A percentile compares a stretch with the other conserved stretches of the same genome.
Evolutionary conservation across 2,797 vertebrate genomes (phyloP).

Genomic region (Semotilus atromaculatus): DNA sequence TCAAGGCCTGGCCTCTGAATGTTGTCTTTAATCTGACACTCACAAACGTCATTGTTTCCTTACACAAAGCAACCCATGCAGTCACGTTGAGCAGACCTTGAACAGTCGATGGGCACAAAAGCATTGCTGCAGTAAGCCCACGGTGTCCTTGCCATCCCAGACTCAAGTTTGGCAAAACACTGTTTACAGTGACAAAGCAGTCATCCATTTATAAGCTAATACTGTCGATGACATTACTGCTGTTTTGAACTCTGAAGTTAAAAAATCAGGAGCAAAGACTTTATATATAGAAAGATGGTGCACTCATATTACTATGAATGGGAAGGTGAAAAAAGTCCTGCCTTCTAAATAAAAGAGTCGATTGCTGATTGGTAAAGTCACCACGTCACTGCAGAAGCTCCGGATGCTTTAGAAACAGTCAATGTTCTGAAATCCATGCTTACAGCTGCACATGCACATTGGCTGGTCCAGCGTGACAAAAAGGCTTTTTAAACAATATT

Average conservation of each 20-base stretch:
- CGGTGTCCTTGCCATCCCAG: neutral
- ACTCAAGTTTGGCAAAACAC: neutral
- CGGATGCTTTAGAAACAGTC: too few relatives aligned
- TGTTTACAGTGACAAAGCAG: neutral
- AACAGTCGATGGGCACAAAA: neutral
- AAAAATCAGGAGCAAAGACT: neutral
- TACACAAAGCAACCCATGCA: conserved; percentile 24
- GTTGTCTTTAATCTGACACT: conserved; percentile 13
- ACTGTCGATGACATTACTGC: neutral
- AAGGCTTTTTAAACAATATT: too few relatives aligned
- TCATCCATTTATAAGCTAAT: neutral
- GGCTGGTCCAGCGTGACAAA: too few relatives aligned
- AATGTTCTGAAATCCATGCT: too few relatives aligned
- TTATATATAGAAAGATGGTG: too few relatives aligned
- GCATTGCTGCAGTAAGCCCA: neutral
- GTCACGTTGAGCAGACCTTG: conserved; percentile 20
- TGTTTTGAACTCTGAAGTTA: neutral
- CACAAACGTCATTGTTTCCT: conserved; percentile 36
- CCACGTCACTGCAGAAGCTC: neutral
- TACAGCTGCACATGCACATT: too few relatives aligned
- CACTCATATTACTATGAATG: neutral
- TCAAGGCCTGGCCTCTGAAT: conserved; percentile 29
- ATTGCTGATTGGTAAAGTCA: neutral
- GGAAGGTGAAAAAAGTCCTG: neutral
- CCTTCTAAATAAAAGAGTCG: neutral